Base-by-base conservation (phyloP, 2,888 invertebrate genomes). In the Coenonympha glycerion region DNA sequence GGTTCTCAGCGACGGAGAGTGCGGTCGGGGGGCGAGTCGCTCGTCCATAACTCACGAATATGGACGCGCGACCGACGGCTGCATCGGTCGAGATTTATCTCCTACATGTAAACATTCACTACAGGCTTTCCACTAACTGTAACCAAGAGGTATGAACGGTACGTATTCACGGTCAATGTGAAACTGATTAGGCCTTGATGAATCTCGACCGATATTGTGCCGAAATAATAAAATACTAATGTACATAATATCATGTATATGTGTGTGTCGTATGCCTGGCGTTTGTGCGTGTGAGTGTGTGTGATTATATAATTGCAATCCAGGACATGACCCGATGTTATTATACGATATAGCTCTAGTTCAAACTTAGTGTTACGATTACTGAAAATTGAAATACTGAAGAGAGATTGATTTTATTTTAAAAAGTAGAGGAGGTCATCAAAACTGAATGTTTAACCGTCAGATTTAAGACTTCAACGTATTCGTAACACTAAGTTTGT, bases 11-110 rank as follows among this genome's bases (percentile, higher is more conserved):
- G n/a, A n/a, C n/a, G n/a, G 44, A 47, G 42, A 45, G 44, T 37
- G 44, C 47, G 34, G 28, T 41, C 53, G 47, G 60, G 49, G 58
- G 21, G 64, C 66, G 63, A 60, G 65, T 61, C 76, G 70, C 74
- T 56, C 63, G 63, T 48, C 60, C 71, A 62, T 73, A 58, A 78
- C 77, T 79, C 68, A 77, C 78, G 64, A 71, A 70, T 69, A 67
- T 65, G 70, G 59, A 54, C 51, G 50, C 53, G 69, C 72, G 72
- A 61, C 71, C 67, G 58, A 53, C 54, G 66, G 68, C 64, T 49
- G 18, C 49, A 57, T 63, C 51, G 55, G 34, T 31, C 62, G 62
- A 59, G 55, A 62, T 62, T 56, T 41, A 37, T 55, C 15, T 9
- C 19, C 11, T 3, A n/a, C n/a, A 3, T 15, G 3, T 8, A 26